phyloP scores from a whole-genome alignment of 2,888 invertebrate species.

The Cerceris ruficornis region DNA sequence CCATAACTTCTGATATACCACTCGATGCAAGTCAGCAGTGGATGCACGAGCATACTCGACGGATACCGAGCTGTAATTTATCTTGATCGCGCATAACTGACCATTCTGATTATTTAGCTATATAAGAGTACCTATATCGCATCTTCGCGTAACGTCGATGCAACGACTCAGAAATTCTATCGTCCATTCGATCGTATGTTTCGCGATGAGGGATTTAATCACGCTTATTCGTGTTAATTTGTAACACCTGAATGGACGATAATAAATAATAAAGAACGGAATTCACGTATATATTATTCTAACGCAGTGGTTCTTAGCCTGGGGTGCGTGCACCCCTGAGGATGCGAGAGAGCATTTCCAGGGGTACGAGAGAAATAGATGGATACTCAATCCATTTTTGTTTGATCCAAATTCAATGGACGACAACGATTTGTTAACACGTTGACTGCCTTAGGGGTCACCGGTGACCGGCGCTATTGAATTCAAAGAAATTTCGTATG shows the following conservation, averaged over 20 bases:
- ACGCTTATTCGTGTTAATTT: constrained; percentile 21
- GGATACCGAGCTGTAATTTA: constrained; percentile 32
- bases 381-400: no score
- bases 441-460: no score
- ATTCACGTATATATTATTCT: constrained; percentile 1
- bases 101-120: constrained; percentile 45
- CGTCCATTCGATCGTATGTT: constrained; percentile 14
- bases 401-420: no score
- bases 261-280: constrained; percentile 25
- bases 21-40: constrained; percentile 1
- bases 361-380: no score
- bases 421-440: no score
- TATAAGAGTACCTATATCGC: constrained; percentile 23
- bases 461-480: no score
- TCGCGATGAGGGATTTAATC: constrained; percentile 26
- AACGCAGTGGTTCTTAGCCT: neutral
- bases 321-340: no score
- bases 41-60: constrained; percentile 13
- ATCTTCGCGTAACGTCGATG: constrained; percentile 35
- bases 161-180: constrained; percentile 35
- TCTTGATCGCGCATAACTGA: constrained; percentile 56
- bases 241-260: constrained; percentile 35
- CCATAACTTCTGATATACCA: constrained; percentile 25
- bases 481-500: no score
- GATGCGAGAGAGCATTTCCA: no score